Conservation (phyloP, 2,113 vertebrate genomes). For the Tympanuchus pallidicinctus region DNA sequence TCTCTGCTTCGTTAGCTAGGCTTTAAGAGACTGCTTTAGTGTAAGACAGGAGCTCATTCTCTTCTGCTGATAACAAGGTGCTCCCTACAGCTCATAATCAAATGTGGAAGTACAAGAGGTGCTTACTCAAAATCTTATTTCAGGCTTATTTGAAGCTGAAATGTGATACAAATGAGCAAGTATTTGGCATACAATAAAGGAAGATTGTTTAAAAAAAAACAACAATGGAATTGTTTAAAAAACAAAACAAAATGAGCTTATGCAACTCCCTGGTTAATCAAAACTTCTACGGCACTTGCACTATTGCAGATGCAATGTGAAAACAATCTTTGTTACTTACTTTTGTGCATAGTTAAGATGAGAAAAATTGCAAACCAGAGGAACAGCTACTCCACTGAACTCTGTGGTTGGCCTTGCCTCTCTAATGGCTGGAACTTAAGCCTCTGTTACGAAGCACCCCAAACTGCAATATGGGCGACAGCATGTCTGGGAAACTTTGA, state of each 20-base stretch:
- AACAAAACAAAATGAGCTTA: neutral
- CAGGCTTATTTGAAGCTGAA: neutral
- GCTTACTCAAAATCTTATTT: neutral
- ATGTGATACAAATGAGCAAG: neutral
- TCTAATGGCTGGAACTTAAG: neutral
- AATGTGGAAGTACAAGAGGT: neutral
- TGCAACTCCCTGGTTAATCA: neutral
- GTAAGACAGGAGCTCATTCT: neutral
- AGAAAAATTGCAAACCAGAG: neutral
- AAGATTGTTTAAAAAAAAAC: neutral
- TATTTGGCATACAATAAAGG: neutral
- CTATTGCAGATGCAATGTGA: neutral
- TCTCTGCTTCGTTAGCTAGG: neutral
- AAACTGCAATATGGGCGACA: slow-evolving; percentile 4
- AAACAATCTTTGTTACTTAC: neutral
- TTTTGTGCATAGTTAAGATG: neutral
- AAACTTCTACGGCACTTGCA: neutral
- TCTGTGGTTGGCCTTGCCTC: neutral
- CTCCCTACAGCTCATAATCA: neutral
- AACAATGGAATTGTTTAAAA: neutral
- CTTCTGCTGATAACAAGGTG: neutral
- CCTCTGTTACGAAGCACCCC: slow-evolving; percentile 6
- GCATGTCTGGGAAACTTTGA: slow-evolving; percentile 55
- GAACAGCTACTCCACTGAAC: slow-evolving; percentile 17
- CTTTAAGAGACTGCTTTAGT: neutral